Base-by-base conservation (phyloP, 2,113 vertebrate genomes). In the Vidua chalybeata region DNA sequence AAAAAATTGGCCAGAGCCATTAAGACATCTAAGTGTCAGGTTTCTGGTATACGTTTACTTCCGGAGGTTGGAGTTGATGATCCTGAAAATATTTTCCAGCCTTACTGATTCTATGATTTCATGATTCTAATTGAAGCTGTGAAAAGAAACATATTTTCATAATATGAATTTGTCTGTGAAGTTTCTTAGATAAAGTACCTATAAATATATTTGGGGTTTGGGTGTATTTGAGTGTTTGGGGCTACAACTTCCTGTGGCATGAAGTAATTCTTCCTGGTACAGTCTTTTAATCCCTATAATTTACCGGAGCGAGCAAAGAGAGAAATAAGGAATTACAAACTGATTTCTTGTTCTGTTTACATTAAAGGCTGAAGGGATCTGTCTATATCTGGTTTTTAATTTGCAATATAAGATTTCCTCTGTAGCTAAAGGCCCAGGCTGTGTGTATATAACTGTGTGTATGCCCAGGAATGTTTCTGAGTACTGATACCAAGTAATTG, bases 381-480 rank as follows among this genome's bases (percentile, higher is more conserved):
- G 8, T 69, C n/a, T 54, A 51, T n/a, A 41, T 18, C 48, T 79
- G 13, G 4, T 41, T 76, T 81, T 89, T 80, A 52, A 33, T 56
- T 71, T 64, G 64, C 14, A 56, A 8, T 39, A 18, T 73, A 72
- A 84, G 23, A 56, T 46, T 80, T 91, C 19, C 24, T 89, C 63
- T 26, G 59, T 48, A 55, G 15, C 46, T 82, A 21, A 80, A 66
- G 30, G 48, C 22, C 55, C 46, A 35, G 64, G 26, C 45, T 43
- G 4, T 78, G 61, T 0, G 0, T 54, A 11, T 27, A 3, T 61
- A 9, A 35, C 35, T 35, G 35, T 35, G 35, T 35, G 35, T 35
- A 6, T 5, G 17, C 11, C 15, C 24, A 61, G 33, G n/a, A 64
- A 39, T 15, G 27, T 64, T 74, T 88, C 41, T 5, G 12, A 82